Base-by-base conservation (phyloP, 37 sponge, comb jelly and placozoan genomes). In the Spongilla lacustris region DNA sequence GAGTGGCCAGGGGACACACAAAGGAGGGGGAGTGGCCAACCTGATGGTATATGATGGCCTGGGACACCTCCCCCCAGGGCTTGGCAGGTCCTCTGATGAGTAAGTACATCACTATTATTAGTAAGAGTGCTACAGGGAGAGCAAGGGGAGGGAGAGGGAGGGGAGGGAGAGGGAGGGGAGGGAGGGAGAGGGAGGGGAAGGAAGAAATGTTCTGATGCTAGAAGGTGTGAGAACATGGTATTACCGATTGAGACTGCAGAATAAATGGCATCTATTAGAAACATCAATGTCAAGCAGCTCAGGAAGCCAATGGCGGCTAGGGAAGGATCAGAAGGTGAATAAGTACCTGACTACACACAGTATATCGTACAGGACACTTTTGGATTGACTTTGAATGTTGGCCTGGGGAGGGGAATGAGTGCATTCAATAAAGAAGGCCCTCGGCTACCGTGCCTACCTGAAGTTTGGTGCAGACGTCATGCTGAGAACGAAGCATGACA, bases 1-100 rank as follows among this genome's bases (percentile, higher is more conserved):
- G n/a, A 36, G 1, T 73, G 32, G 14, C 32, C 1, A 26, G 73
- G 27, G 8, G 70, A 27, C 70, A 69, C 27, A 28, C 25, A 69
- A 28, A 28, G 27, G 70, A 69, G 27, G 13, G 32, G 41, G 70
- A 28, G 70, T 9, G 9, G 31, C 79, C 30, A 30, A 97, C 98
- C 93, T 99, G 99, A 78, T 99, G 96, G 85, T 91, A 99, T 84
- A 99, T 99, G 85, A 99, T 93, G 14, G 96, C 99, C 80, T 99
- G 99, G 17, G 97, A 95, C 35, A 99, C 94, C 49, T 99, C 98
- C 26, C 99, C 99, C 99, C 99, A 99, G 14, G 94, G 89, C 2
- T 96, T 95, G 38, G 94, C 91, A 4, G 99, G 98, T 12, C 91
- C 90, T 36, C 95, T 73, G 83, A 97, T 81, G 71, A 94, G 76